Evolutionary conservation across 2,797 vertebrate species (phyloP), one percentile per base, ranked within the genome.

Genomic region (Enteromius viviparus): DNA sequence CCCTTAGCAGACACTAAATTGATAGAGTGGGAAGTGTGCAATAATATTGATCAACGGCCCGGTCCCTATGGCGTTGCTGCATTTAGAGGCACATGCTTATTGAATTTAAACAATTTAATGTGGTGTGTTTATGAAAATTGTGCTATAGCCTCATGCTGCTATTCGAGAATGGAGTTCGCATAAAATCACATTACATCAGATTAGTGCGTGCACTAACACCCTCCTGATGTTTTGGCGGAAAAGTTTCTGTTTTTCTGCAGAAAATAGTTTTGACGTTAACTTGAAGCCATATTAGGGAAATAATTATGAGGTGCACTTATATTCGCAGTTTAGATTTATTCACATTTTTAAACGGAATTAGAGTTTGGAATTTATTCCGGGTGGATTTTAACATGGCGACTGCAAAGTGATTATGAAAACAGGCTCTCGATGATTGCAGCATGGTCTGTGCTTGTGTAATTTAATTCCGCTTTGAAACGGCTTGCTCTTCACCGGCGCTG

Each of bases 1-100:
- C 91, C 85, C 90, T 94, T 92, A 94, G 90, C 89, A 93, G 92
- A 93, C 91, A 90, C 87, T 90, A 90, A 90, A 95, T 95, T 94
- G 93, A 94, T 92, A 91, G 87, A 91, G 91, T 89, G 84, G 87
- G 91, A 91, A 91, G 88, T 90, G 91, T 92, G 86, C 92, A 91
- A 93, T 93, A 92, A 87, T 93, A 95, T 94, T 88, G 93, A 95
- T 94, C 87, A 91, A 78, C 84, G 87, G 79, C 89, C 78, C 83
- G 85, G 92, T 92, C 91, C 89, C 81, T 17, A 86, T 87, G 91
- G 90, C 90, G 81, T 87, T 89, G 81, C 90, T 84, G 89, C 88
- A 89, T 92, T 93, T 91, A 92, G 91, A 69, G 80, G 83, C 79
- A 86, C 92, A 93, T 91, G 90, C 93, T 94, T 89, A 94, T 95